phyloP scores from a whole-genome alignment of 2,888 invertebrate species.

The Steinernema scapterisci region DNA sequence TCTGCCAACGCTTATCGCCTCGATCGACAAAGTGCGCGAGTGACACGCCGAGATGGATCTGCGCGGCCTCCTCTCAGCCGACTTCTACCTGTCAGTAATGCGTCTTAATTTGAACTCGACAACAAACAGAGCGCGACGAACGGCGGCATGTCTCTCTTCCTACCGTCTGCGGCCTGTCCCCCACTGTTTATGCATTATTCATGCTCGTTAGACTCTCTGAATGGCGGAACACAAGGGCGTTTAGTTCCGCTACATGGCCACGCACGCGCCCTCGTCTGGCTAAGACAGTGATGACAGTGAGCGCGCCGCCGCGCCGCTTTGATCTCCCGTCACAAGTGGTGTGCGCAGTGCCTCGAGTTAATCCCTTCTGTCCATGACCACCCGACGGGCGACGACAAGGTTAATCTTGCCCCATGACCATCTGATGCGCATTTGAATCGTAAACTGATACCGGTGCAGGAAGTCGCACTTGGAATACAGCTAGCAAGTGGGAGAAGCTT shows the following conservation, averaged over 20 bases:
- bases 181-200: constrained; percentile 24
- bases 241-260: not conserved
- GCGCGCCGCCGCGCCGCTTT: constrained; percentile 18
- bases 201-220: constrained; percentile 13
- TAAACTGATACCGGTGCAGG: constrained; percentile 16
- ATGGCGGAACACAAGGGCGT: not conserved
- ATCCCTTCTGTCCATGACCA: constrained; percentile 28
- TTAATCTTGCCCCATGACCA: constrained; percentile 7
- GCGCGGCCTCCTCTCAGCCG: not conserved
- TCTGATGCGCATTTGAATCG: not conserved
- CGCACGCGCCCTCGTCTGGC: constrained; percentile 14
- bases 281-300: constrained; percentile 32
- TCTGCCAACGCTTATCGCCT: not conserved
- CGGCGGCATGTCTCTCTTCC: not conserved
- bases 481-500: not conserved
- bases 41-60: constrained; percentile 15
- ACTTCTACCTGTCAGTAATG: constrained; percentile 29
- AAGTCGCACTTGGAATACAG: not conserved
- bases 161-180: not conserved
- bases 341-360: constrained; percentile 25
- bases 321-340: constrained; percentile 23
- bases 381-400: constrained; percentile 31
- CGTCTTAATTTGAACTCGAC: constrained; percentile 24
- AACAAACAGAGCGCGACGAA: constrained; percentile 13
- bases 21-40: constrained; percentile 22